Conservation (phyloP, 2,888 invertebrate genomes). For the Zeuzera pyrina region DNA sequence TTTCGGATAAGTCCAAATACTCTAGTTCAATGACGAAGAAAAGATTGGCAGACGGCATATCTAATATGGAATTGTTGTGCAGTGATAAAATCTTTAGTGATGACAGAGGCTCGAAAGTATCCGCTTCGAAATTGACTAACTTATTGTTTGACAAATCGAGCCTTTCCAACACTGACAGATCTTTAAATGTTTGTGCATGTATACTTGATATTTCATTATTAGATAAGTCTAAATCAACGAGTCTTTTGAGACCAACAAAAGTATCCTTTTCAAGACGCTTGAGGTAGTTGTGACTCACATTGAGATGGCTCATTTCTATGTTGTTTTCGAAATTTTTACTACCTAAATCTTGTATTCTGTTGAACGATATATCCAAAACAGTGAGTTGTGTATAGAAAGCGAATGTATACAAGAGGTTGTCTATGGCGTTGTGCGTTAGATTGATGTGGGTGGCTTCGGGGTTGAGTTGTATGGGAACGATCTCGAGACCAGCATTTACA, state of each 20-base stretch:
- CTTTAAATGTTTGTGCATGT: slow-evolving; percentile 82
- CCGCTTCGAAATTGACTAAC: slow-evolving; percentile 80
- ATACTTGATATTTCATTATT: slow-evolving; percentile 84
- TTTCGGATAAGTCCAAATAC: slow-evolving; percentile 83
- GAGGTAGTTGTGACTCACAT: slow-evolving; percentile 84
- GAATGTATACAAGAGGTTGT: slow-evolving; percentile 83
- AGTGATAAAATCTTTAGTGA: slow-evolving; percentile 82
- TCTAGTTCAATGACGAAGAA: slow-evolving; percentile 78
- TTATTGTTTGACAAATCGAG: slow-evolving; percentile 85
- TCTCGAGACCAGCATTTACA: slow-evolving; percentile 83
- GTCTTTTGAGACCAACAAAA: slow-evolving; percentile 79
- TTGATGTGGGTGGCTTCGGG: slow-evolving; percentile 88
- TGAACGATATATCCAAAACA: slow-evolving; percentile 86
- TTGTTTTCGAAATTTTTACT: slow-evolving; percentile 87
- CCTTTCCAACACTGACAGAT: slow-evolving; percentile 80
- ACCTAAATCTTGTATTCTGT: slow-evolving; percentile 85
- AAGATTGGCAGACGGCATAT: slow-evolving; percentile 81
- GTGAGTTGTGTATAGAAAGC: slow-evolving; percentile 86
- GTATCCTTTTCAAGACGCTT: slow-evolving; percentile 82
- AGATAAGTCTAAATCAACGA: slow-evolving; percentile 81
- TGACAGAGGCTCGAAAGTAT: slow-evolving; percentile 78
- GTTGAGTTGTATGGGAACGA: slow-evolving; percentile 91
- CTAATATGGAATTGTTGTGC: slow-evolving; percentile 84
- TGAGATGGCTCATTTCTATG: slow-evolving; percentile 79
- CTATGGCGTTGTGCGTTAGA: slow-evolving; percentile 87